Percentiles rank a stretch among this genome's conserved stretches.
Evolutionary conservation across 2,113 vertebrate genomes (phyloP).

Genomic region (Candoia aspera): DNA sequence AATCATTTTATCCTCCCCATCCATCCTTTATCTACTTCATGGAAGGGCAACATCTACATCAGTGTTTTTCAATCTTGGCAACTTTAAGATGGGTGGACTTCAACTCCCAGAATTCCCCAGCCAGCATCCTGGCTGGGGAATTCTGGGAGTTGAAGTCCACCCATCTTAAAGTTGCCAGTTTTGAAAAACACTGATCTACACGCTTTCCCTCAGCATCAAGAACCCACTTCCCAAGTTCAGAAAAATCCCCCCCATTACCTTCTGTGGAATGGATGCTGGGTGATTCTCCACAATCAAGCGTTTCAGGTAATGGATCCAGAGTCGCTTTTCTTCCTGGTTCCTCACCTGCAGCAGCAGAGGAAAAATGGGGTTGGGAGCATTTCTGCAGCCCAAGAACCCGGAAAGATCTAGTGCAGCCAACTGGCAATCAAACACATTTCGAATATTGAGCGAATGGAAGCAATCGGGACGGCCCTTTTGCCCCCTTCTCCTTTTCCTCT

Average conservation of each 20-base stretch:
- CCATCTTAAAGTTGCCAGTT: not conserved
- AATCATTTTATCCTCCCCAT: not conserved
- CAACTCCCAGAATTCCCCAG: too few species aligned
- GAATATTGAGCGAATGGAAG: too few species aligned
- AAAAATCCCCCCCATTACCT: slow-evolving; percentile 67
- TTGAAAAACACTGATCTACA: not conserved
- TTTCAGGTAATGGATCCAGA: slow-evolving; percentile 91
- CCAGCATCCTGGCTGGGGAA: too few species aligned
- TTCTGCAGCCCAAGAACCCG: not conserved
- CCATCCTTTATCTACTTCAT: not conserved
- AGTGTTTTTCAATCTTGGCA: too few species aligned
- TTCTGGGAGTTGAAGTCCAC: not conserved
- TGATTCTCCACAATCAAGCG: slow-evolving; percentile 89
- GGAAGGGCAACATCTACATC: not conserved
- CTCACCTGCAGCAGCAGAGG: slow-evolving; percentile 73
- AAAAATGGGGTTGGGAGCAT: not conserved
- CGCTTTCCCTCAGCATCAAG: not conserved
- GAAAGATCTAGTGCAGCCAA: not conserved
- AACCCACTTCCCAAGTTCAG: not conserved
- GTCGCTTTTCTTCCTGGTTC: slow-evolving; percentile 89
- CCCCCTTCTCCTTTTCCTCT: too few species aligned
- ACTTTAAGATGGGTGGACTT: too few species aligned
- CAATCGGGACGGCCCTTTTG: too few species aligned
- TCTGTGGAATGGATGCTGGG: slow-evolving; percentile 85
- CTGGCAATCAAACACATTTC: too few species aligned